A percentile compares a stretch with the other conserved stretches of the same genome.
phyloP scores from a whole-genome alignment of 2,888 invertebrate genomes.

The Rhaphigaster nebulosa region DNA sequence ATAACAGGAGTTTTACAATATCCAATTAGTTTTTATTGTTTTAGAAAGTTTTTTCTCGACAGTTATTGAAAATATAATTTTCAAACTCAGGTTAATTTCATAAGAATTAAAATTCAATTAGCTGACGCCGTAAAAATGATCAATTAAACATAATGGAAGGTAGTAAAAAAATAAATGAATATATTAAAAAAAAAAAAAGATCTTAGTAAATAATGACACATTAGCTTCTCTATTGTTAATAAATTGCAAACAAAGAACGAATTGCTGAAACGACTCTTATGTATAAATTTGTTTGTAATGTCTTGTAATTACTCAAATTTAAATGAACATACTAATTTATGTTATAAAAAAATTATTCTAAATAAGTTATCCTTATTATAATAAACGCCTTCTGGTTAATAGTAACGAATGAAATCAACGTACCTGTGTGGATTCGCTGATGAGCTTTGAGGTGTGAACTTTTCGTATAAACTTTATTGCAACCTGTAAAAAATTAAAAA shows the following conservation, averaged over 20 bases:
- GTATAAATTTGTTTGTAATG: neutral
- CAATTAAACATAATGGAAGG: neutral
- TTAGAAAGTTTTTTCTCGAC: neutral
- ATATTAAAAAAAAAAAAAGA: neutral
- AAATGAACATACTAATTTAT: too few species aligned
- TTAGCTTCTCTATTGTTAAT: neutral
- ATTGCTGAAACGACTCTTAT: neutral
- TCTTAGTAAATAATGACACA: neutral
- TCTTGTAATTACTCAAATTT: neutral
- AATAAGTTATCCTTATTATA: neutral
- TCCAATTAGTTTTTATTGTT: neutral
- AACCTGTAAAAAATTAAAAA: conserved; percentile 78
- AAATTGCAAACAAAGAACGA: neutral
- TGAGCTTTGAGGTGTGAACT: conserved; percentile 98
- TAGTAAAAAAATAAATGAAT: neutral
- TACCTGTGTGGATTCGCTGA: conserved; percentile 97
- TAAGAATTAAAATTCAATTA: neutral
- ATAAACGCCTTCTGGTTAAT: neutral
- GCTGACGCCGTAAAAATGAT: neutral
- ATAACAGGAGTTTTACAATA: neutral
- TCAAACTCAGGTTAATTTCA: neutral
- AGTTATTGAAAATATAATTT: neutral
- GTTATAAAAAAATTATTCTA: neutral
- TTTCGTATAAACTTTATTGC: conserved; percentile 97
- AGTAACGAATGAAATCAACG: conserved; percentile 67